Base-by-base conservation (phyloP, 2,797 vertebrate species). In the Helostoma temminkii region DNA sequence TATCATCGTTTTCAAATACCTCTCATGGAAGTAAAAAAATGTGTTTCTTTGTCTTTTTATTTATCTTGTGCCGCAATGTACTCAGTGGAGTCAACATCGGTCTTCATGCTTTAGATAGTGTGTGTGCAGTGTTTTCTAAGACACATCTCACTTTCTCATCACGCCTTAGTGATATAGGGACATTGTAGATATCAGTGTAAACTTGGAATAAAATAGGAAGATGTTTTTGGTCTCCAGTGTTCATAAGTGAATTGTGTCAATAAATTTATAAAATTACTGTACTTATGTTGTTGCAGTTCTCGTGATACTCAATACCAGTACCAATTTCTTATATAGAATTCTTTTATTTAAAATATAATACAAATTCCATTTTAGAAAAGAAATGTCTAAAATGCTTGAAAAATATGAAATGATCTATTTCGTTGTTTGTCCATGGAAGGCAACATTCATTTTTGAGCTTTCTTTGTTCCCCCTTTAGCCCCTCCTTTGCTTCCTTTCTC, bases 361-460 rank as follows among this genome's bases (percentile, higher is more conserved):
- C 59, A 90, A 84, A 88, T 71, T 10, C 42, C 0, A 41, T 72
- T 61, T 70, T 76, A 74, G 54, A 88, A 88, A 90, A 86, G 68
- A 79, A 62, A 15, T 62, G 42, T 14, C 37, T 6, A 66, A 76
- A 72, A 59, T 62, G 25, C 25, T 36, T 37, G 52, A 65, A 82
- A 75, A 79, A 77, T 66, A 61, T 63, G 30, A 80, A 67, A 70
- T n/a, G 0, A 42, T 71, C 1, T 60, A 84, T 78, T 71, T 69
- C 63, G 56, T 37, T 48, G 26, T 60, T 62, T 66, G 21, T 72
- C 68, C 39, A 22, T 65, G 9, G 39, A 70, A 42, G 15, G 26
- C 25, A 63, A 19, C 72, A 70, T 78, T 95, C 88, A 94, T 59
- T 94, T 94, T 58, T 93, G 92, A 42, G 85, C 39, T 83, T 91